Conservation (phyloP, 2,888 invertebrate genomes). For the Coleophora deauratella region DNA sequence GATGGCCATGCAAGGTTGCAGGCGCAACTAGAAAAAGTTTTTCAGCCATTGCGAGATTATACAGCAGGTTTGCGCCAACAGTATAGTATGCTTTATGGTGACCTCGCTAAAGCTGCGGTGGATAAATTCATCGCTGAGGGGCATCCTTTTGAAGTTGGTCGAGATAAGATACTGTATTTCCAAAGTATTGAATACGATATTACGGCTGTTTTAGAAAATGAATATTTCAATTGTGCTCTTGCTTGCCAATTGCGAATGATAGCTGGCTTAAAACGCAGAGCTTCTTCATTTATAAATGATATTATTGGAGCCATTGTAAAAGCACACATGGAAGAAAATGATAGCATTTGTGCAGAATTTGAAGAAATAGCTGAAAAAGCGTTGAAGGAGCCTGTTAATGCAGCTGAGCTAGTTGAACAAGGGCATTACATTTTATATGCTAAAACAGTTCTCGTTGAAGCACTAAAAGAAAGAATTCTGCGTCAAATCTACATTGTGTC, state of each 20-base stretch:
- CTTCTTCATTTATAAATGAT: constrained; percentile 72
- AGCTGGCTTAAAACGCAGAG: constrained; percentile 72
- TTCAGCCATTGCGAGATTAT: constrained; percentile 72
- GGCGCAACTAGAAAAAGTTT: constrained; percentile 66
- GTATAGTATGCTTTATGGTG: constrained; percentile 74
- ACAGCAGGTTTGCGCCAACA: constrained; percentile 63
- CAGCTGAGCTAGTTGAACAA: constrained; percentile 86
- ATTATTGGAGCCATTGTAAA: constrained; percentile 77
- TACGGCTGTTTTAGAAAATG: constrained; percentile 76
- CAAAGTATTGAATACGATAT: constrained; percentile 75
- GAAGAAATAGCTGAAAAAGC: constrained; percentile 80
- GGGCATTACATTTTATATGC: constrained; percentile 87
- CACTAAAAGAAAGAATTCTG: constrained; percentile 80
- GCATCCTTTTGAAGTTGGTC: constrained; percentile 74
- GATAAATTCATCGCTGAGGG: constrained; percentile 61
- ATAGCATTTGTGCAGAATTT: constrained; percentile 81
- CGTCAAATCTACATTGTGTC: constrained; percentile 78
- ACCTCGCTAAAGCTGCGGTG: constrained; percentile 57
- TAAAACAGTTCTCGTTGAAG: constrained; percentile 80
- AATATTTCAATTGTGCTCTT: constrained; percentile 79
- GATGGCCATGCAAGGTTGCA: constrained; percentile 69
- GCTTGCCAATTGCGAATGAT: constrained; percentile 78
- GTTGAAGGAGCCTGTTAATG: constrained; percentile 81
- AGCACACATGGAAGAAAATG: constrained; percentile 78
- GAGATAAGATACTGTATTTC: constrained; percentile 76